Base-by-base conservation (phyloP, 1,140 invertebrate species). In the Drosophila quadrilineata region DNA sequence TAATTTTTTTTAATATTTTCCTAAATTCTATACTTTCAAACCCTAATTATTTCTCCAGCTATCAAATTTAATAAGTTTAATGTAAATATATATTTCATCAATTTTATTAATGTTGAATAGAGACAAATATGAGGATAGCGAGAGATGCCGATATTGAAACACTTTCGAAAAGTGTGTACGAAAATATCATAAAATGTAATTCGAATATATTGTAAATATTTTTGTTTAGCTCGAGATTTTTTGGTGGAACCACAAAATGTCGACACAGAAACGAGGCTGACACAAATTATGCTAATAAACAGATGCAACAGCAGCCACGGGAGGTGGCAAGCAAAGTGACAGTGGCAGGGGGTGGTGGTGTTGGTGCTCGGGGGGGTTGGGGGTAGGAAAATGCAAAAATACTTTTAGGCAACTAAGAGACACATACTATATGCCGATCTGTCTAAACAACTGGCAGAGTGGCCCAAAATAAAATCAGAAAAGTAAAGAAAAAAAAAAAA, bases 261-360 rank as follows among this genome's bases (percentile, higher is more conserved):
- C 21, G 41, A 28, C 53, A 64, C 41, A 41, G 21, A 48, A 48
- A 41, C 21, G 17, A 24, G n/a, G 58, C 63, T 68, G 48, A 73
- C 73, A 77, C 73, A 82, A 70, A 84, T 82, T 67, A 73, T 70
- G 76, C 77, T 79, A 82, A 82, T 84, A 84, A 82, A 62, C 56
- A 70, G 38, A 31, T 64, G 49, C 46, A 43, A 22, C 16, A 48
- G 31, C 38, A 29, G 50, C 52, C 66, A 35, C 66, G 54, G 41
- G 59, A 56, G 64, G 69, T 58, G 40, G 28, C 33, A 59, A 38
- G 40, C 38, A 46, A 8, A 19, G 24, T 48, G 21, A 36, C 35
- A 33, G 2, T 21, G 12, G 36, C 49, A 40, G 53, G 43, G 22
- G 14, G 12, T 9, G 35, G 4, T 2, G 22, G 9, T 28, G 40